These are phyloP conservation scores for Nomada hirtipes DNA, from an alignment of 2,888 invertebrate species.

Conservation along the genomic window DNA sequence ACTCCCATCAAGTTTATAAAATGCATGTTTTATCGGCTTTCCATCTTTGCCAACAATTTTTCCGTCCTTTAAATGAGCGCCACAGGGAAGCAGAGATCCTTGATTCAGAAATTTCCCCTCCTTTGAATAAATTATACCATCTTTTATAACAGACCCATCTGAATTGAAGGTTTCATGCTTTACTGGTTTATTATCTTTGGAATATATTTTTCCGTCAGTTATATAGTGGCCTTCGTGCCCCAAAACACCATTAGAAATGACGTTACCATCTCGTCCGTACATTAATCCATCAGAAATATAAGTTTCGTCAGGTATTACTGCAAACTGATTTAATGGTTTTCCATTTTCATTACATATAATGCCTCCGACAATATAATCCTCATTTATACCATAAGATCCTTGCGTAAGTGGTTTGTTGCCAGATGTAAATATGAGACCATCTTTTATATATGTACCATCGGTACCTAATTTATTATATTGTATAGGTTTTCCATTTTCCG, in stretches of 20 bases:
- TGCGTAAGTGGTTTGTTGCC: slow-evolving; percentile 79
- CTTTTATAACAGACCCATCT: slow-evolving; percentile 80
- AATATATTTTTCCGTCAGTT: slow-evolving; percentile 78
- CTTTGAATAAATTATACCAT: slow-evolving; percentile 78
- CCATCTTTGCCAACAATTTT: slow-evolving; percentile 81
- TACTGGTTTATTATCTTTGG: slow-evolving; percentile 80
- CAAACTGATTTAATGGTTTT: slow-evolving; percentile 77
- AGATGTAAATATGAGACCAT: slow-evolving; percentile 78
- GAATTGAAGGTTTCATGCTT: slow-evolving; percentile 81
- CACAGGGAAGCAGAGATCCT: slow-evolving; percentile 80
- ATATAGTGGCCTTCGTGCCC: slow-evolving; percentile 79
- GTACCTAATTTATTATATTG: slow-evolving; percentile 74
- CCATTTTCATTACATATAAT: slow-evolving; percentile 79
- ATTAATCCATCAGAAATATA: slow-evolving; percentile 80
- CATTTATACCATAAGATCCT: slow-evolving; percentile 78
- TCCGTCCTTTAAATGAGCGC: slow-evolving; percentile 80
- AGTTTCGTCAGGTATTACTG: slow-evolving; percentile 78
- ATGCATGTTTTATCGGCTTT: slow-evolving; percentile 79
- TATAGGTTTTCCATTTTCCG: slow-evolving; percentile 79
- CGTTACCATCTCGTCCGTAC: slow-evolving; percentile 78
- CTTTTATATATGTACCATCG: slow-evolving; percentile 79
- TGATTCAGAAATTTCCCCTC: slow-evolving; percentile 80
- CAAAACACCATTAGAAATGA: slow-evolving; percentile 76
- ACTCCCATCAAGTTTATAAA: slow-evolving; percentile 81
- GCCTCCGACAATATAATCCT: slow-evolving; percentile 80